Conservation (phyloP, 1,140 invertebrate species). For the Zaprionus vittiger region DNA sequence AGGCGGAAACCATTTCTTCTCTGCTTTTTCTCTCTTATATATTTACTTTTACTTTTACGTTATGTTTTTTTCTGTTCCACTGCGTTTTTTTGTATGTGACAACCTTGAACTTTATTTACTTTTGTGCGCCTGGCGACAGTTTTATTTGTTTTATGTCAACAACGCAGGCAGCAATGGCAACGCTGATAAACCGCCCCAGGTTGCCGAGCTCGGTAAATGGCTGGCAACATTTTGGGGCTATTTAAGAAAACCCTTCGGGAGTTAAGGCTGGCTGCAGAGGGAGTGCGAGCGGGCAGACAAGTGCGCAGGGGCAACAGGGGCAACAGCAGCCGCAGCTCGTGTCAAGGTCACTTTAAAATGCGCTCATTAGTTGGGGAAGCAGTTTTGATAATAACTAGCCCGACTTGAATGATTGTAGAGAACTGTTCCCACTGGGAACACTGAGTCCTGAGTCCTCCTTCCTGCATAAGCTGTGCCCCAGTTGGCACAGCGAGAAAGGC, state of each 20-base stretch:
- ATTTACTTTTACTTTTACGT: constrained; percentile 61
- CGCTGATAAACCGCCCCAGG: constrained; percentile 44
- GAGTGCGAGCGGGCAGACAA: not conserved
- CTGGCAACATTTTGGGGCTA: constrained; percentile 50
- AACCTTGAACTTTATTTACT: constrained; percentile 82
- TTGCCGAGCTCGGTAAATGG: constrained; percentile 51
- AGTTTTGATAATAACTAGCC: not conserved
- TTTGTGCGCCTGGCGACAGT: constrained; percentile 74
- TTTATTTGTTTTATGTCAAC: constrained; percentile 80
- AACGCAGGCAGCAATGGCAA: constrained; percentile 26
- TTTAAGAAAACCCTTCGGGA: constrained; percentile 50
- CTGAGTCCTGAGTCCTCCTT: no score
- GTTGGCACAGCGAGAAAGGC: constrained; percentile 31
- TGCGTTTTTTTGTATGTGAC: constrained; percentile 34
- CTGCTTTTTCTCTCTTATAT: constrained; percentile 33
- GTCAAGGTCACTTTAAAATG: constrained; percentile 27
- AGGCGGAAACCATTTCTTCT: constrained; percentile 43
- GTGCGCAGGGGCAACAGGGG: not conserved
- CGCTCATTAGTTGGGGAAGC: constrained; percentile 7
- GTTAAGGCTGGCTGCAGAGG: constrained; percentile 1
- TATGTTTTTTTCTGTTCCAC: constrained; percentile 6
- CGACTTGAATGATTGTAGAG: no score
- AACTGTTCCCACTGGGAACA: not conserved
- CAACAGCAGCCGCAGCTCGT: not conserved
- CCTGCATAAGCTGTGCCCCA: constrained; percentile 14